Base-by-base conservation (phyloP, 2,797 vertebrate species). In the Buceros bicornis region DNA sequence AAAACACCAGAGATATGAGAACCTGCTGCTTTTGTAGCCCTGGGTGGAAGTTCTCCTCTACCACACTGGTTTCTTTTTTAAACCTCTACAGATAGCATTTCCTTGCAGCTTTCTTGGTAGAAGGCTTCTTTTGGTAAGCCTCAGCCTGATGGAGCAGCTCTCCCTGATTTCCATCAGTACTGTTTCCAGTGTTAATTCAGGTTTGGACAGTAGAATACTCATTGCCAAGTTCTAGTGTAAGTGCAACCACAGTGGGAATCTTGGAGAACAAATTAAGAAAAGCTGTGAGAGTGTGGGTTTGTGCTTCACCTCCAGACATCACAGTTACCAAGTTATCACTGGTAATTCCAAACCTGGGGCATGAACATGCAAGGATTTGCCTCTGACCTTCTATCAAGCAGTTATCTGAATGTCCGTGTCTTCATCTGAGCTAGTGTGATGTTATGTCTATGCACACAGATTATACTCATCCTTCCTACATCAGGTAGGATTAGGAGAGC, bases 101-200 rank as follows among this genome's bases (percentile, higher is more conserved):
- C 43, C n/a, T 90, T 60, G 43, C 45, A 73, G 6, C 4, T 7
- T 50, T 67, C 25, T 40, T 53, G 26, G 47, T 53, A 47, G 43
- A 57, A 25, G 8, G 5, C 40, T 87, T 67, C 45, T 65, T 33
- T 54, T 35, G 37, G 37, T 71, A 40, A 76, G 13, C 12, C 11
- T 19, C 40, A 43, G 31, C 40, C 57, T 53, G 21, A 40, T 82
- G 29, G 70, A 47, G 7, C 35, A 79, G 40, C 57, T n/a, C n/a
- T 71, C 25, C 12, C 37, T 56, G 51, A 8, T 31, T 77, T 33
- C 56, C 69, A 40, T 10, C 43, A 19, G 47, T 25, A 50, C 29
- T 3, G 1, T 48, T 53, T 50, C 10, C 69, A 16, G 5, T 6
- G 2, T 0, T 25, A 48, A 35, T 35, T 42, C 40, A 48, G 7